Percentiles rank a stretch among this genome's conserved stretches.
Evolutionary conservation across 2,113 vertebrate species (phyloP).

Genomic region (Probosciger aterrimus): DNA sequence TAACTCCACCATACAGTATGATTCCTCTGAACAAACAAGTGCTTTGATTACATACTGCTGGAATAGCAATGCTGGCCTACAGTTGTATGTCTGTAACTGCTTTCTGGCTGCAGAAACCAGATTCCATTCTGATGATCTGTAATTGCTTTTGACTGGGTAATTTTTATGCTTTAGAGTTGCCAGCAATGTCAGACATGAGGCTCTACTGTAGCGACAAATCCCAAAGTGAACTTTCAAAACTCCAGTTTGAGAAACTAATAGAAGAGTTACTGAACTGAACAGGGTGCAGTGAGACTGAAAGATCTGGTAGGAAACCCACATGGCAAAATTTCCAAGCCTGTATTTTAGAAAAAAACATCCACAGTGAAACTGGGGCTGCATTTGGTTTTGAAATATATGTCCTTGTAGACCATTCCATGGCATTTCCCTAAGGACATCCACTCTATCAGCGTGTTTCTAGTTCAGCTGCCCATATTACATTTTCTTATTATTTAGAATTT

Average conservation of each 20-base stretch:
- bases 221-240: background rate
- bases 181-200: background rate
- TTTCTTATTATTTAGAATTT: background rate
- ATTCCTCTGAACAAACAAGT: constrained; percentile 23
- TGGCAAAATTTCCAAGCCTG: background rate
- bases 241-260: background rate
- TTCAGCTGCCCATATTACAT: background rate
- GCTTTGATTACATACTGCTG: constrained; percentile 23
- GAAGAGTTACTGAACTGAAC: background rate
- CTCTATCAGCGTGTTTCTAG: background rate
- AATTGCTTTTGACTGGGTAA: constrained; percentile 10
- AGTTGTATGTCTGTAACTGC: background rate
- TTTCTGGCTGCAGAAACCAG: constrained; percentile 3
- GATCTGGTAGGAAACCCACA: background rate
- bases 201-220: background rate
- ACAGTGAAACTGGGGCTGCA: background rate
- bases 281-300: background rate
- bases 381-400: background rate
- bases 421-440: constrained; percentile 15
- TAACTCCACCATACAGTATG: background rate
- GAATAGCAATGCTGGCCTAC: background rate
- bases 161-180: constrained; percentile 5
- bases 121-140: constrained; percentile 14
- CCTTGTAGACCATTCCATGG: background rate
- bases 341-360: background rate